Evolutionary conservation across 2,113 vertebrate genomes (phyloP).

Genomic region (Arenaria interpres): DNA sequence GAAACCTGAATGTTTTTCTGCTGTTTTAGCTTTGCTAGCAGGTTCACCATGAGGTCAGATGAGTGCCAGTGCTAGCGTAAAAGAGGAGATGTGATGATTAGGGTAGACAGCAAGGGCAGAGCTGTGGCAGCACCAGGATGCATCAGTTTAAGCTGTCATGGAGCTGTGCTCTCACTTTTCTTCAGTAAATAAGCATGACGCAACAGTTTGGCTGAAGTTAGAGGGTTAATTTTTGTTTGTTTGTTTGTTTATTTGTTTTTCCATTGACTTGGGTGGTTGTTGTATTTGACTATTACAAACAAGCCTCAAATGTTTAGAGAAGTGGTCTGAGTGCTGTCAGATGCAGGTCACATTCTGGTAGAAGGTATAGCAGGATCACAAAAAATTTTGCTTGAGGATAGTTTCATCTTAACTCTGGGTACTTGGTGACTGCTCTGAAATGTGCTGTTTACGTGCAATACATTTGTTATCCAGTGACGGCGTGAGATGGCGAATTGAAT

Average conservation of each 20-base stretch:
- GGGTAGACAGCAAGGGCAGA: background rate
- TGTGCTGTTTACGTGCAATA: background rate
- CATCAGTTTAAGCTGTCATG: background rate
- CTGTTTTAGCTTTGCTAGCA: constrained; percentile 8
- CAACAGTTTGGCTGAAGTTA: background rate
- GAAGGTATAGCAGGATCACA: background rate
- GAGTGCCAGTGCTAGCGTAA: background rate
- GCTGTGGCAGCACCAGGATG: background rate
- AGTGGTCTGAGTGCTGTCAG: background rate
- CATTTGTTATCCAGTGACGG: background rate
- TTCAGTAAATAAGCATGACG: background rate
- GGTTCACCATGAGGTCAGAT: background rate
- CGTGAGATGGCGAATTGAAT: background rate
- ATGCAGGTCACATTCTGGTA: background rate
- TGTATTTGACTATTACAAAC: background rate
- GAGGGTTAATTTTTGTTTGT: background rate
- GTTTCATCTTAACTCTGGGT: background rate
- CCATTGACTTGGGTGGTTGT: background rate
- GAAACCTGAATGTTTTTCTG: constrained; percentile 13
- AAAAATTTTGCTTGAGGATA: background rate
- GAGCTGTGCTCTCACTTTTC: background rate
- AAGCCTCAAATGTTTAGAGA: background rate
- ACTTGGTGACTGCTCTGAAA: background rate
- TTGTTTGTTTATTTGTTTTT: background rate
- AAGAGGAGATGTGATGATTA: background rate